phyloP scores from a whole-genome alignment of 2,888 invertebrate genomes.

The Sipha maydis region DNA sequence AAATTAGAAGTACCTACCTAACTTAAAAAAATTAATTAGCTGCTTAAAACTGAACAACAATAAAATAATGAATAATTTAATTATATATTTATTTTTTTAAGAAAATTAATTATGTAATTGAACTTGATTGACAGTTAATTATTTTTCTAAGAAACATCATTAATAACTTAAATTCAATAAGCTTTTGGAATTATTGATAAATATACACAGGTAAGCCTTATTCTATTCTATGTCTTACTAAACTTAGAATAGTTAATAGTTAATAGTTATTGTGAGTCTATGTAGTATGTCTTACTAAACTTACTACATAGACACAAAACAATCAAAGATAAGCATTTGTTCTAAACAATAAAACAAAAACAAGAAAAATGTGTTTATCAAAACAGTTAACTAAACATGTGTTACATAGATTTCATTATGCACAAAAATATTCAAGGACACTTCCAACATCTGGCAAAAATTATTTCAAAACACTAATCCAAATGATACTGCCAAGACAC shows the following conservation, averaged over 20 bases:
- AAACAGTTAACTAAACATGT: conserved; percentile 41
- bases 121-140: background rate
- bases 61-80: background rate
- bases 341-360: background rate
- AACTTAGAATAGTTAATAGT: too few relatives aligned
- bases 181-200: background rate
- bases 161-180: too few relatives aligned
- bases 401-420: conserved; percentile 26
- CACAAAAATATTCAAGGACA: conserved; percentile 48
- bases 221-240: too few relatives aligned
- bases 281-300: too few relatives aligned
- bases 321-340: background rate
- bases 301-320: background rate
- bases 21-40: background rate
- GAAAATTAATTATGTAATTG: background rate
- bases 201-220: too few relatives aligned
- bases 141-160: background rate
- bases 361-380: conserved; percentile 12
- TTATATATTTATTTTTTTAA: too few relatives aligned
- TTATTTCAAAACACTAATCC: conserved; percentile 14
- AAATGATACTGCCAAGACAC: background rate
- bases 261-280: too few relatives aligned
- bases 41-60: background rate
- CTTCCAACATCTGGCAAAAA: conserved; percentile 41
- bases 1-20: too few relatives aligned